Base-by-base conservation (phyloP, 2,113 vertebrate species). In the Rousettus leschenaultii region DNA sequence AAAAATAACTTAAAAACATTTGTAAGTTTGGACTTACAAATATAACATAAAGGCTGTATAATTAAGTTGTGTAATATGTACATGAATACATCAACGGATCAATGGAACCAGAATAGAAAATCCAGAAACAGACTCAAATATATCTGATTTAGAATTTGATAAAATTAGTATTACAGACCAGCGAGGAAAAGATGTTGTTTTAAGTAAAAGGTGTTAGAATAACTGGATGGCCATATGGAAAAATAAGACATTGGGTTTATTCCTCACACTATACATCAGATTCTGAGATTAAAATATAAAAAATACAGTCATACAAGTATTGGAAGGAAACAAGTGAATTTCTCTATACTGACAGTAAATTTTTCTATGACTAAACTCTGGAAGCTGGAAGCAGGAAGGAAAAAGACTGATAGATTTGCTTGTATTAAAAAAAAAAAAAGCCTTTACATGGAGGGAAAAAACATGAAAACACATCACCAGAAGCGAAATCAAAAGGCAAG, bases 401-500 rank as follows among this genome's bases (percentile, higher is more conserved):
- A 68, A 97, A 97, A 92, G 55, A 65, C 4, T 33, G 22, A 77
- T 59, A 24, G 2, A 59, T 79, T 74, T 95, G 66, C 38, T 90
- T 95, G 48, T 13, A 13, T 63, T 68, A 19, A 86, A 38, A 59
- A 57, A 48, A 65, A 11, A 19, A 61, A 75, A 78, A 83, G 28
- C 18, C 53, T 89, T 86, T 85, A 73, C 21, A 59, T 57, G 35
- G 57, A 2, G 57, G 2, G 73, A 55, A 45, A 68, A 70, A 35
- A 7, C n/a, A 16, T 8, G 4, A 51, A 45, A n/a, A n/a, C 68
- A 95, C 68, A 80, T 55, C 5, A 83, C 3, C 40, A 91, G 35
- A 88, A 84, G 70, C 13, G 91, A 91, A 90, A 95, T 80, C 55
- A 95, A 88, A 79, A 95, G 78, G 77, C 38, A 90, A 74, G 30